A percentile compares a stretch with the other conserved stretches of the same genome.
Conservation (phyloP, 1,140 invertebrate genomes). For the Hylaeus anthracinus region DNA sequence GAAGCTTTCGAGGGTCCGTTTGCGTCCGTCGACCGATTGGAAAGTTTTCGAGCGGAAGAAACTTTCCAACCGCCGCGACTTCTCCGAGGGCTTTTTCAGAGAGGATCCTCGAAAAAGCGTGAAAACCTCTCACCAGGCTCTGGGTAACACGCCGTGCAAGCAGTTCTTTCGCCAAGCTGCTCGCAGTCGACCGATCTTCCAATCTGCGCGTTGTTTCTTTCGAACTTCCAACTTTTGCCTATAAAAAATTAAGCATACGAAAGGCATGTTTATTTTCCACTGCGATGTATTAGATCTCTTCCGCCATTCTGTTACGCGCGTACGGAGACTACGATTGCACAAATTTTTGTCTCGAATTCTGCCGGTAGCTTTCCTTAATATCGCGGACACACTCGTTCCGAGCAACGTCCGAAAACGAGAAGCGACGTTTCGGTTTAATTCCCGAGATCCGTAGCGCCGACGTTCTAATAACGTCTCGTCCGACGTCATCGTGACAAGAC, state of each 20-base stretch:
- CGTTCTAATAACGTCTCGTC: neutral
- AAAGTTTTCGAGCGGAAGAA: slow-evolving; percentile 48
- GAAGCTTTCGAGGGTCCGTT: slow-evolving; percentile 25
- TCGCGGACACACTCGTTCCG: no score
- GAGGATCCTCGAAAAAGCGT: slow-evolving; percentile 32
- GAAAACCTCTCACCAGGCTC: slow-evolving; percentile 42
- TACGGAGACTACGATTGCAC: no score
- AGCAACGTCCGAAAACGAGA: no score
- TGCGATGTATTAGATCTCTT: no score
- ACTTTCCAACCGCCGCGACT: slow-evolving; percentile 39
- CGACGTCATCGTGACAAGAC: neutral
- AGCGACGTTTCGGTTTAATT: neutral
- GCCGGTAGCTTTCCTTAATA: no score
- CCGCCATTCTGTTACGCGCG: no score
- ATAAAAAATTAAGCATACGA: no score
- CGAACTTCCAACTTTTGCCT: no score
- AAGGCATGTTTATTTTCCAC: no score
- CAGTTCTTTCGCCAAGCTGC: slow-evolving; percentile 7
- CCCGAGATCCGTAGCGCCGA: neutral
- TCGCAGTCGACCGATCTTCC: no score
- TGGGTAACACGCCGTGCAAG: neutral
- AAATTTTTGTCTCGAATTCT: no score
- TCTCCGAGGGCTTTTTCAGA: slow-evolving; percentile 37
- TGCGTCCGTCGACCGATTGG: slow-evolving; percentile 10
- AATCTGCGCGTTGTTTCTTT: no score